A percentile compares a stretch with the other conserved stretches of the same genome.
Conservation (phyloP, 2,888 invertebrate genomes). For the Cinara cedri region DNA sequence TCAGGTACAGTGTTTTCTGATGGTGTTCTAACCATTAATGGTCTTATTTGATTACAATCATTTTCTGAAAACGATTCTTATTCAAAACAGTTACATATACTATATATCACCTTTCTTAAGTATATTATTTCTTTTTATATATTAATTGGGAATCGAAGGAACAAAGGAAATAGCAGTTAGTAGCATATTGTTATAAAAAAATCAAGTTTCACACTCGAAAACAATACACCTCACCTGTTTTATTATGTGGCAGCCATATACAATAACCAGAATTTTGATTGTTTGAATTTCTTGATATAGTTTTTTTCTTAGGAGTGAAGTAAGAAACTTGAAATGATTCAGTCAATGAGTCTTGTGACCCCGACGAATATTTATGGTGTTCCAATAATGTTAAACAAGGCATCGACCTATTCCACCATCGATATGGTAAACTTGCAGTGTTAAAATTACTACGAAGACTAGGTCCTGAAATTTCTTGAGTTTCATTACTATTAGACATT, state of each 20-base stretch:
- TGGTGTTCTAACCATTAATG: constrained; percentile 55
- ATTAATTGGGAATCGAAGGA: constrained; percentile 29
- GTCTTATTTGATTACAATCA: constrained; percentile 39
- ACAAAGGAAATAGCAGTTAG: constrained; percentile 51
- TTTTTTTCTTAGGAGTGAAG: constrained; percentile 45
- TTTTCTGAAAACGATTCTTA: constrained; percentile 50
- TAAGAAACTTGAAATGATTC: constrained; percentile 45
- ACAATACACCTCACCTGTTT: constrained; percentile 48
- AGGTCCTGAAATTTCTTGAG: constrained; percentile 27
- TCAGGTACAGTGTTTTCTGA: constrained; percentile 48
- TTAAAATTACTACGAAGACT: constrained; percentile 46
- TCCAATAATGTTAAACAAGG: constrained; percentile 35
- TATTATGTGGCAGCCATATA: constrained; percentile 47
- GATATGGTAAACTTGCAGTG: constrained; percentile 45
- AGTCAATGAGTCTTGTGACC: constrained; percentile 36
- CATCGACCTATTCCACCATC: constrained; percentile 55
- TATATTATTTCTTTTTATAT: constrained; percentile 14
- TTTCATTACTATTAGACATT: background rate
- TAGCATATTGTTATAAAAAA: constrained; percentile 50
- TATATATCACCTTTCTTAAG: background rate
- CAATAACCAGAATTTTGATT: constrained; percentile 48
- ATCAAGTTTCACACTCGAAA: constrained; percentile 29
- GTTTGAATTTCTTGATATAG: constrained; percentile 26
- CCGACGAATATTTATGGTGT: constrained; percentile 8
- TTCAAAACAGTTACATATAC: constrained; percentile 34